These are phyloP conservation scores for Vireo griseus DNA, from an alignment of 2,797 vertebrate species.

Conservation along the genomic window DNA sequence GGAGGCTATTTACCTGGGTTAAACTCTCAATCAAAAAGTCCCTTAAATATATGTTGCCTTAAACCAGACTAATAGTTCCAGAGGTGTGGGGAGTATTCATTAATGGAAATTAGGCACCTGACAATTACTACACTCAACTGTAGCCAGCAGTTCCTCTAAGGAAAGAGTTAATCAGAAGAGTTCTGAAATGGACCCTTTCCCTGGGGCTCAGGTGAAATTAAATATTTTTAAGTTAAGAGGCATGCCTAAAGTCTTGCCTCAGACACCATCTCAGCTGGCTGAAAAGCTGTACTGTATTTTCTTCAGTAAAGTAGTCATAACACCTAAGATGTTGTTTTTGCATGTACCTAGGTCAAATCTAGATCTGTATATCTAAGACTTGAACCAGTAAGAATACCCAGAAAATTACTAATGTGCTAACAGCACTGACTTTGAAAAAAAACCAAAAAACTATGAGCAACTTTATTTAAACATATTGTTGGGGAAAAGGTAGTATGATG, in stretches of 20 bases:
- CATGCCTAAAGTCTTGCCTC: background rate
- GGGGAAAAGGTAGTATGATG: background rate
- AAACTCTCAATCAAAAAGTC: background rate
- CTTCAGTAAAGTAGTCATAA: background rate
- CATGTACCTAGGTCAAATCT: background rate
- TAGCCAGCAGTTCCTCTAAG: background rate
- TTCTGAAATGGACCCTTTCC: background rate
- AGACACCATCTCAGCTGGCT: background rate
- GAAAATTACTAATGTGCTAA: background rate
- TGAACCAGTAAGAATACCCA: background rate
- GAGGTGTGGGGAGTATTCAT: background rate
- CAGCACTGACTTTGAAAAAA: background rate
- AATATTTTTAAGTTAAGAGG: background rate
- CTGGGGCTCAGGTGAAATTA: background rate
- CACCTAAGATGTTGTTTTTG: background rate
- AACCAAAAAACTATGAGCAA: accelerated
- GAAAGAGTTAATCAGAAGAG: background rate
- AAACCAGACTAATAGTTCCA: background rate
- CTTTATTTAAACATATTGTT: background rate
- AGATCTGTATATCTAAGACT: background rate
- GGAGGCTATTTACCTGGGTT: background rate
- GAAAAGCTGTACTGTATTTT: background rate
- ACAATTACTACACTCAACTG: background rate
- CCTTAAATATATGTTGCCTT: background rate
- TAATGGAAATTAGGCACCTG: background rate